These are phyloP conservation scores for Lipotes vexillifer DNA, from an alignment of 2,113 vertebrate species.

Conservation along the genomic window DNA sequence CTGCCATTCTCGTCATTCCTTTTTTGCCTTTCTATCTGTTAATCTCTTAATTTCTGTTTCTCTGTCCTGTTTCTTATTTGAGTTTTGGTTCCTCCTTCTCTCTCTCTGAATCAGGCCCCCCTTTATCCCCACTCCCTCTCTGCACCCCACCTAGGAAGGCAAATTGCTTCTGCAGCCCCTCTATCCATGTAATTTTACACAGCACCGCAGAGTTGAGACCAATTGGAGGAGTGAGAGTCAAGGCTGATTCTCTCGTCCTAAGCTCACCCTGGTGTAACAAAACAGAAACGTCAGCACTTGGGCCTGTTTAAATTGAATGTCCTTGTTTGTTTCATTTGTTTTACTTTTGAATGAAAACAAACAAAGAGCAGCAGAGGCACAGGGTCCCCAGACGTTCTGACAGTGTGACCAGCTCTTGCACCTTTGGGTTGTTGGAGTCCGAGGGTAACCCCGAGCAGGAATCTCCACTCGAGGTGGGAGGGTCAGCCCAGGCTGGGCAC, in stretches of 20 bases:
- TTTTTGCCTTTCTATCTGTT: neutral
- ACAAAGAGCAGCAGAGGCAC: slow-evolving; percentile 22
- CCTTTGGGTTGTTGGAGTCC: neutral
- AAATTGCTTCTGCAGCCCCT: neutral
- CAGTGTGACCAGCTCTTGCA: slow-evolving; percentile 35
- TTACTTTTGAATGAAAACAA: slow-evolving; percentile 72
- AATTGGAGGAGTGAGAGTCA: slow-evolving; percentile 70
- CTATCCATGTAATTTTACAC: slow-evolving; percentile 8
- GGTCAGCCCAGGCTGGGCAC: neutral
- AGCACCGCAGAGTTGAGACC: slow-evolving; percentile 39
- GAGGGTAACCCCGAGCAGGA: neutral
- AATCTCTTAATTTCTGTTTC: neutral
- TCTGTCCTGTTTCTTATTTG: neutral
- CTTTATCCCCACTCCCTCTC: neutral
- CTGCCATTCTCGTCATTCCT: neutral
- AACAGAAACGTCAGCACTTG: slow-evolving; percentile 62
- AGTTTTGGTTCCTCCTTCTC: neutral
- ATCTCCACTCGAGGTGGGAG: neutral
- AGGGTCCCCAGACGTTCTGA: slow-evolving; percentile 39
- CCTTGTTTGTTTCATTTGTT: slow-evolving; percentile 74
- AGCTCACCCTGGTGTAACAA: slow-evolving; percentile 57
- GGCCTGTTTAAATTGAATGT: slow-evolving; percentile 75
- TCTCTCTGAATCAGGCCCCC: neutral
- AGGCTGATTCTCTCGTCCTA: slow-evolving; percentile 67
- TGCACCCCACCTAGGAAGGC: neutral